These are phyloP conservation scores for Argyresthia goedartella DNA, from an alignment of 2,888 invertebrate genomes.

Conservation along the genomic window DNA sequence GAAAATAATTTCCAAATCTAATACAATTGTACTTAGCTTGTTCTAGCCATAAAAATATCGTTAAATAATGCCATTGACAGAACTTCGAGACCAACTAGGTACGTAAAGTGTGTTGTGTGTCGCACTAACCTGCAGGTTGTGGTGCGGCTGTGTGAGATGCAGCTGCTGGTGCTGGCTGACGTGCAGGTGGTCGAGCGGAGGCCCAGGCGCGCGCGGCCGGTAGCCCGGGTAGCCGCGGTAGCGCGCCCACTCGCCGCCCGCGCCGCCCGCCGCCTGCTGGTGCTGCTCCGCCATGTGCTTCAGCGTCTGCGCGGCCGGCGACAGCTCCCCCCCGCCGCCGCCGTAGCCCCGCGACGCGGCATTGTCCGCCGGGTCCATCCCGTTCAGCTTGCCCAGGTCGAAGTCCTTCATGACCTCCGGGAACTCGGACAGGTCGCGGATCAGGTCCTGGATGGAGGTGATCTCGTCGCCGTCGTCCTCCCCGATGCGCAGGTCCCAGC, in stretches of 20 bases:
- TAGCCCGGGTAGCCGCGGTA: conserved; percentile 72
- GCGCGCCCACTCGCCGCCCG: conserved; percentile 71
- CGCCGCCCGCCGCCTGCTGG: conserved; percentile 81
- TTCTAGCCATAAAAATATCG: too few species aligned
- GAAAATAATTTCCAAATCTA: too few species aligned
- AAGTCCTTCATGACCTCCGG: conserved; percentile 89
- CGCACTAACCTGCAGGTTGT: conserved; percentile 83
- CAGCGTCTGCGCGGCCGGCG: conserved; percentile 94
- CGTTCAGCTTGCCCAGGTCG: conserved; percentile 70
- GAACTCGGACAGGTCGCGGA: conserved; percentile 88
- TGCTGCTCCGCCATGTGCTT: conserved; percentile 98
- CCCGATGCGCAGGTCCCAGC: conserved; percentile 84
- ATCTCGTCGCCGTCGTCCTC: conserved; percentile 84
- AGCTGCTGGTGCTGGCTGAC: conserved; percentile 91
- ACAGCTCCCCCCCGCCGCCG: conserved; percentile 77
- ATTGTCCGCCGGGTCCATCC: conserved; percentile 44
- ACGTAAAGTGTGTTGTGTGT: too few species aligned
- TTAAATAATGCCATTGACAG: too few species aligned
- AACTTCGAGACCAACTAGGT: too few species aligned
- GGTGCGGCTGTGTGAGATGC: conserved; percentile 84
- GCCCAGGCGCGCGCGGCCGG: conserved; percentile 59
- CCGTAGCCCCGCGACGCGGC: conserved; percentile 47
- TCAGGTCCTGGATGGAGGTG: conserved; percentile 89
- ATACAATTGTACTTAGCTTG: too few species aligned
- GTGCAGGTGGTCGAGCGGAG: conserved; percentile 71